Base-by-base conservation (phyloP, 2,888 invertebrate species). In the Koerneria pararmatus region DNA sequence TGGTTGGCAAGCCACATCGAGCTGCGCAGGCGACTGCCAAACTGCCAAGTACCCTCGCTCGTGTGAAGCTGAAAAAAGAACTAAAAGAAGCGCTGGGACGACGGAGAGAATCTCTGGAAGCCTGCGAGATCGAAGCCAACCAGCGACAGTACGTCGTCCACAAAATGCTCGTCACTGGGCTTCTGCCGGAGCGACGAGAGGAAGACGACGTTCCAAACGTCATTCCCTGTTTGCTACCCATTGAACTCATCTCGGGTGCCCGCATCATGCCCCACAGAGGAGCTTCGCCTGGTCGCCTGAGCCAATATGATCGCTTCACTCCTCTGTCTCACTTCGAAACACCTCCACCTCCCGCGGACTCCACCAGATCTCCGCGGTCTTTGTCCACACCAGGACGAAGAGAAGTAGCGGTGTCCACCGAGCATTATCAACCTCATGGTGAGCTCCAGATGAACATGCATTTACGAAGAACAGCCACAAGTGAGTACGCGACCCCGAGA, bases 41-140 rank as follows among this genome's bases (percentile, higher is more conserved):
- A 59, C 72, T 78, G 24, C 78, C 78, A 5, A 73, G 70, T 48
- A 78, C 80, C 1, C 65, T 80, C 67, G 80, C 79, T 15, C 67
- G 82, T 35, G 80, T 83, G 32, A 72, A 85, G 53, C 78, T 87
- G 63, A 85, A 86, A 70, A 85, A 86, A 69, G 86, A 87, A 70
- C 77, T 87, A 65, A 80, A 85, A 64, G 83, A 85, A 67, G 85
- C 84, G 31, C 83, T 86, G 8, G 81, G 78, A 35, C 80, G 84
- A 22, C 73, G 86, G 53, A 80, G 84, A 61, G 77, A 83, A 46
- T 78, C 84, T 46, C 78, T 85, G 49, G 86, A 86, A 69, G 85
- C 85, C 60, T 80, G 84, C 60, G 86, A 86, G 73, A 86, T 84
- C 65, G 83, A 83, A 60, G 83, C 83, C 5, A 82, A 80, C 61